Evolutionary conservation across 2,113 vertebrate genomes (phyloP).

Genomic region (Ictalurus punctatus): DNA sequence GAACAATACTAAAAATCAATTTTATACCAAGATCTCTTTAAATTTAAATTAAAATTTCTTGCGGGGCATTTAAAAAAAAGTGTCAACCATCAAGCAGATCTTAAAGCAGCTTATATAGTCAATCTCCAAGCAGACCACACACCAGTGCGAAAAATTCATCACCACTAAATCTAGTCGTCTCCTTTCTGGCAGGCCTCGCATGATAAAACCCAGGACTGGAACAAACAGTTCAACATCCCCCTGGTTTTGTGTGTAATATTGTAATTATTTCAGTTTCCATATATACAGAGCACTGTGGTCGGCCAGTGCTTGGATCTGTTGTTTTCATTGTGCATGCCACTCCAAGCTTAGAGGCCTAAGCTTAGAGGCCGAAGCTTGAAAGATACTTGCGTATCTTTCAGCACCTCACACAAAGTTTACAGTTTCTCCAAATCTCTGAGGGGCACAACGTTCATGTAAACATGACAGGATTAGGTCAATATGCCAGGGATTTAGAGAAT

Average conservation of each 20-base stretch:
- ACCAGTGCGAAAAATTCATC: constrained; percentile 45
- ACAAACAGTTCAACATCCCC: constrained; percentile 45
- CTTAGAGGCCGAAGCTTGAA: constrained; percentile 20
- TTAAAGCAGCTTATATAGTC: background rate
- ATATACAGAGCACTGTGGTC: constrained; percentile 47
- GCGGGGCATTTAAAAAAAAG: background rate
- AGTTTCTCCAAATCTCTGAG: constrained; percentile 34
- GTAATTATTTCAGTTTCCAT: constrained; percentile 56
- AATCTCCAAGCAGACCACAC: constrained; percentile 44
- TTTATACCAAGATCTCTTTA: background rate
- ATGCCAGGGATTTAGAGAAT: constrained; percentile 37
- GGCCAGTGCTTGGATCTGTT: constrained; percentile 33
- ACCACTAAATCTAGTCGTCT: constrained; percentile 23
- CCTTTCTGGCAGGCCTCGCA: constrained; percentile 24
- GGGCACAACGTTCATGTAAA: constrained; percentile 34
- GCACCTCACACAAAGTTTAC: constrained; percentile 54
- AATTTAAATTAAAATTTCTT: background rate
- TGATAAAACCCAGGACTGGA: constrained; percentile 40
- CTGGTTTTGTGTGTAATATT: constrained; percentile 38
- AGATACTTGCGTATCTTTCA: constrained; percentile 43
- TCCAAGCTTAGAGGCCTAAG: constrained; percentile 42
- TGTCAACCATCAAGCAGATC: background rate
- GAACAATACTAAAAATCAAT: background rate
- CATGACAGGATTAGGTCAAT: constrained; percentile 43
- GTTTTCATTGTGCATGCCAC: constrained; percentile 53